These are phyloP conservation scores for Mustelus asterias DNA, from an alignment of 2,113 vertebrate genomes.

Conservation along the genomic window DNA sequence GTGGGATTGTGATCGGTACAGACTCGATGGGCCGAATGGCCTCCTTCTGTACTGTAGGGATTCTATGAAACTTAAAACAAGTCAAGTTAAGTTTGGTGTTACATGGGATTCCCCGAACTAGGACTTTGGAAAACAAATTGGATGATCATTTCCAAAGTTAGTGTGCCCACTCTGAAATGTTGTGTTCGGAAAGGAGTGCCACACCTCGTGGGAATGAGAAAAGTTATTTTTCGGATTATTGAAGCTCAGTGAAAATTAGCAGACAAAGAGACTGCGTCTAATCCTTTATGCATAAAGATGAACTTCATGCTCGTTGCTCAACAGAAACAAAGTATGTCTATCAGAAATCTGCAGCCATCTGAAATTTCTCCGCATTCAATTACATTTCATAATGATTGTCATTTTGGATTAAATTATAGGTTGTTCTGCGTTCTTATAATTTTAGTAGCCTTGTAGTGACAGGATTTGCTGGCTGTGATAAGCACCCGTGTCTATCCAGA, in stretches of 20 bases:
- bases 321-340: not conserved
- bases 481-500: not conserved
- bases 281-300: not conserved
- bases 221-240: not conserved
- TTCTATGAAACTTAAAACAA: not conserved
- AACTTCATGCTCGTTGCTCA: not conserved
- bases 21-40: no score
- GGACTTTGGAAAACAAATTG: no score
- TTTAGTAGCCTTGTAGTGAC: not conserved
- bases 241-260: not conserved
- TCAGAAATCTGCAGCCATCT: not conserved
- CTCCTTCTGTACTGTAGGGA: no score
- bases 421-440: not conserved
- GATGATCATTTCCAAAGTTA: not conserved
- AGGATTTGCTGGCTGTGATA: not conserved
- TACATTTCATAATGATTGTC: not conserved
- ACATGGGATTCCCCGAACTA: not conserved
- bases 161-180: not conserved
- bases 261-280: not conserved
- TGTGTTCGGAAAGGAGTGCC: not conserved
- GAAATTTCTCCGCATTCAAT: not conserved
- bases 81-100: not conserved
- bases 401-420: not conserved
- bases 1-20: no score
- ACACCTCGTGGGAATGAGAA: not conserved